A percentile compares a stretch with the other conserved stretches of the same genome.
These are phyloP conservation scores for Coregonus suidteri DNA, from an alignment of 2,797 vertebrate species.

Conservation along the genomic window DNA sequence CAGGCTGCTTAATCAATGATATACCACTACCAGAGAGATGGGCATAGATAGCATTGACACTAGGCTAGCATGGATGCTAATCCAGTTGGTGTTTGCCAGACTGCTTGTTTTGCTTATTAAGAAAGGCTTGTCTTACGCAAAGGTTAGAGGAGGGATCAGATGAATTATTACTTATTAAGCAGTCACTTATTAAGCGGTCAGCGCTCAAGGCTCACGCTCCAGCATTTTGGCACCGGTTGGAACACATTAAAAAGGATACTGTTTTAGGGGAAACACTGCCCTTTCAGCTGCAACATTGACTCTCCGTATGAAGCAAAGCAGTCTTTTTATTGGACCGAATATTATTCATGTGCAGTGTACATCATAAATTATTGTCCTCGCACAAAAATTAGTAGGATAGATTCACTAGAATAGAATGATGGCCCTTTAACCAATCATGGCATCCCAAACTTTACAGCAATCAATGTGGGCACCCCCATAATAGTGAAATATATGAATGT, in stretches of 20 bases:
- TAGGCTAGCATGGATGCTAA: background rate
- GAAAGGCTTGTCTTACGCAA: constrained; percentile 31
- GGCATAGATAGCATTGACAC: background rate
- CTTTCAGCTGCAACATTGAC: background rate
- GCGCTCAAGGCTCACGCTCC: background rate
- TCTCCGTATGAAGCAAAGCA: background rate
- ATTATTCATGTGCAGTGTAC: background rate
- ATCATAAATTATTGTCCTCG: too few relatives aligned
- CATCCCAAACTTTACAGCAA: background rate
- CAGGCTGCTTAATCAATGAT: background rate
- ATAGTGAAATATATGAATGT: background rate
- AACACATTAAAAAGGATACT: background rate
- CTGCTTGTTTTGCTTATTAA: constrained; percentile 22
- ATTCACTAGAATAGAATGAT: too few relatives aligned
- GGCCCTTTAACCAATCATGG: background rate
- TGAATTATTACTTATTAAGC: too few relatives aligned
- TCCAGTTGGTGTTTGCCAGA: background rate
- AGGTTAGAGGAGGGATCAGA: constrained; percentile 13
- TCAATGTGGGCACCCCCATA: background rate
- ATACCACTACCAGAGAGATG: background rate
- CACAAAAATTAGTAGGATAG: too few relatives aligned
- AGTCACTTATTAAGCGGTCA: too few relatives aligned
- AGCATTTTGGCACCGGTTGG: background rate
- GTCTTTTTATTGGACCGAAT: background rate
- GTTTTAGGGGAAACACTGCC: background rate